Evolutionary conservation across 2,113 vertebrate species (phyloP).

Genomic region (Prunella himalayana): DNA sequence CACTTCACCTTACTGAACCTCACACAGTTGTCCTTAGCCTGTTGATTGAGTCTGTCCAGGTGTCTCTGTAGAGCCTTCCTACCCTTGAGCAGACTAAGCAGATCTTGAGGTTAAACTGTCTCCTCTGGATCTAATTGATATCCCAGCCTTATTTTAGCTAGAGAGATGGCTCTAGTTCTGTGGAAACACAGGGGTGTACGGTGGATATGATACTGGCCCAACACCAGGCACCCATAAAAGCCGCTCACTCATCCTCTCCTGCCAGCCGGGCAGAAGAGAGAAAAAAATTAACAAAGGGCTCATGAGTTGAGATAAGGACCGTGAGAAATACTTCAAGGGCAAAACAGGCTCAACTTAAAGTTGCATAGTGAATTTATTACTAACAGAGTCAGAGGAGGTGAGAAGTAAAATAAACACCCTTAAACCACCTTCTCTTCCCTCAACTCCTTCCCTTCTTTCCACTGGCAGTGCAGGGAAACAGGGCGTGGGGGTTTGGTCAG

Average conservation of each 20-base stretch:
- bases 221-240: not conserved
- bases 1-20: not conserved
- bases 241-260: rapidly evolving
- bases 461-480: not conserved
- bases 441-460: not conserved
- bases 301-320: not conserved
- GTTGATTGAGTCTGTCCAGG: not conserved
- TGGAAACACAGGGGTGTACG: rapidly evolving
- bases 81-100: not conserved
- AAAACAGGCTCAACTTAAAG: not conserved
- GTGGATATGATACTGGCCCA: not conserved
- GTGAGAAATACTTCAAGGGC: not conserved
- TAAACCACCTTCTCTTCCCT: not conserved
- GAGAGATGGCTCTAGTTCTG: not conserved
- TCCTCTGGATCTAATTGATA: not conserved
- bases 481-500: not conserved
- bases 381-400: not conserved
- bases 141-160: not conserved
- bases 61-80: not conserved
- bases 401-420: not conserved
- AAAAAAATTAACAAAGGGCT: not conserved
- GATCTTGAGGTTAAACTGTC: not conserved
- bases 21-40: not conserved
- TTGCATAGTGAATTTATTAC: not conserved
- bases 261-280: not conserved